Base-by-base conservation (phyloP, 92 coral and sea anemone species). In the Parazoanthus swiftii region DNA sequence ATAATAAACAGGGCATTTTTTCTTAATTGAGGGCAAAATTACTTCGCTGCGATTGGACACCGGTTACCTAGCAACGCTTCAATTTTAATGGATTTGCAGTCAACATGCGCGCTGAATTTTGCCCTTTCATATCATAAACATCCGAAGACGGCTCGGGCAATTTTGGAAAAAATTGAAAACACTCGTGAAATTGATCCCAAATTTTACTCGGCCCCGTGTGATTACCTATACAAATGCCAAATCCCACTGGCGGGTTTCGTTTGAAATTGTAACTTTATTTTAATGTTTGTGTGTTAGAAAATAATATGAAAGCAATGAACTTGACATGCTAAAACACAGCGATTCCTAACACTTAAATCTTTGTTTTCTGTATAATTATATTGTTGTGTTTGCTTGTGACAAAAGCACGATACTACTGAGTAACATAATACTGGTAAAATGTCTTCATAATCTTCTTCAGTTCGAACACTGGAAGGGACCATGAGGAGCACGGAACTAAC, bases 271-370 rank as follows among this genome's bases (percentile, higher is more conserved):
- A 86, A 89, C 85, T 81, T 93, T 88, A 82, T 39, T 92, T 94
- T 92, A 92, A 86, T 94, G 88, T 79, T 76, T 80, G 81, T 74
- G 88, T 88, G 93, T 90, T 89, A 92, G 97, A 91, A 94, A 93
- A 92, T 89, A 92, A 89, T 89, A 88, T 51, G 80, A 74, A 81
- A 74, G 86, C 89, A 91, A 75, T 88, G 63, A 84, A 58, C 79
- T 66, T 48, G 73, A 90, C 77, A 43, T 84, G 65, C 87, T 71
- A 71, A 82, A 84, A 84, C 79, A 84, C 56, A 82, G 50, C 38
- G 56, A 70, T 71, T 44, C 29, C 79, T 29, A 84, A 84, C 87
- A 84, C 33, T 16, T 70, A 84, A 43, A 84, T 70, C 78, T 84
- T 51, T 84, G 39, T 71, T 50, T 73, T 84, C 77, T 84, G n/a